Base-by-base conservation (phyloP, 2,113 vertebrate species). In the Trinectes maculatus region DNA sequence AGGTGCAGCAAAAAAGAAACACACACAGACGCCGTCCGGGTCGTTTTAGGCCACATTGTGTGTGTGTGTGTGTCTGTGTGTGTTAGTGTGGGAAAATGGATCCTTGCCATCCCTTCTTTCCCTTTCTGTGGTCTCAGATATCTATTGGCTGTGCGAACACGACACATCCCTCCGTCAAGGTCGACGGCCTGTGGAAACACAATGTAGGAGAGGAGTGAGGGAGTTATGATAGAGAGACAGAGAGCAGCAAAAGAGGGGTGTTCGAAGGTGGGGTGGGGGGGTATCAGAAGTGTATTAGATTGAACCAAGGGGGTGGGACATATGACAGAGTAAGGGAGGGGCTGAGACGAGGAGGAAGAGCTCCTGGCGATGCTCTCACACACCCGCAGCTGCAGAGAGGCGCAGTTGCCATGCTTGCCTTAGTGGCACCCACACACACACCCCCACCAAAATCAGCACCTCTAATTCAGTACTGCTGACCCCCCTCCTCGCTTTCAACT, bases 301-400 rank as follows among this genome's bases (percentile, higher is more conserved):
- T 63, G 71, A 81, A 78, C 65, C 72, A 87, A 80, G 28, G 36
- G 43, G 58, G 61, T 37, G 49, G 24, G 60, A 34, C 13, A 47
- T 24, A 26, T 22, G 61, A 16, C 42, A 47, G 67, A 68, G 80
- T 39, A 18, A 53, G 85, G 74, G 78, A 71, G 83, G 74, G 75
- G 34, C 4, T 43, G 70, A 54, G 67, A 58, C 12, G 71, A 82
- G 74, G 70, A 73, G 74, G 7, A 0, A 67, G 54, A 47, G 81
- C 89, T 84, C 90, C 88, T 92, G 90, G 88, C 61, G 49, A 77
- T 77, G 85, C 88, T 89, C 91, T 91, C 91, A 90, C 91, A 91
- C 80, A 75, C 90, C 81, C 84, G 87, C 91, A 91, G 88, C 89
- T 90, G 90, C 87, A 83, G 83, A 67, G 57, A 67, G 58, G 53